Evolutionary conservation across 2,797 vertebrate genomes (phyloP).

Genomic region (Trematomus bernacchii): DNA sequence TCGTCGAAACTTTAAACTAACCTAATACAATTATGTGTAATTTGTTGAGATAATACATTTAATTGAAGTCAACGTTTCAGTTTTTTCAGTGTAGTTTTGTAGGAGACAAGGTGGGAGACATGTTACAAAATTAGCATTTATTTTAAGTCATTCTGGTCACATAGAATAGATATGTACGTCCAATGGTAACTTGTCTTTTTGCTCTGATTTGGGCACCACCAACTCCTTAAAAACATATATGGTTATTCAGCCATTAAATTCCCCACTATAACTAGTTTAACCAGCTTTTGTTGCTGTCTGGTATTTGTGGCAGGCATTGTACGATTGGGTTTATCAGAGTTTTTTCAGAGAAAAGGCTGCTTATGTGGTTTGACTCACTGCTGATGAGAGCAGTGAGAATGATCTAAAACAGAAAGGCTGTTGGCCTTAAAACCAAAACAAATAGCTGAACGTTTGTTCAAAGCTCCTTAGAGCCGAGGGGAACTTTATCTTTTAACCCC

Average conservation of each 20-base stretch:
- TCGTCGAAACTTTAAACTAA: no score
- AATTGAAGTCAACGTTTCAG: no score
- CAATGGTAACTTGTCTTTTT: neutral
- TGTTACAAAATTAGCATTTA: neutral
- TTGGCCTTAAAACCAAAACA: neutral
- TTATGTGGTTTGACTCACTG: neutral
- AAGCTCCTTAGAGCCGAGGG: neutral
- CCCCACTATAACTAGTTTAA: neutral
- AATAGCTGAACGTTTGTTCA: neutral
- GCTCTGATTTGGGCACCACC: neutral
- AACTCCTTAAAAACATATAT: neutral
- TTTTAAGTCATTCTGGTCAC: neutral
- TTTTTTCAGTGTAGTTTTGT: neutral
- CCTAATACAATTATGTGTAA: no score
- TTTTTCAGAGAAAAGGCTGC: slow-evolving; percentile 10
- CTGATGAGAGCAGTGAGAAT: slow-evolving; percentile 6
- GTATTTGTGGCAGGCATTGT: neutral
- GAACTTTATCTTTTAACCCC: neutral
- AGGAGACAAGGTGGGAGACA: neutral
- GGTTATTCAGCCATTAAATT: neutral
- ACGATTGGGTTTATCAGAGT: neutral
- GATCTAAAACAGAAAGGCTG: neutral
- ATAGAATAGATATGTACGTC: neutral
- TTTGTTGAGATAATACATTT: no score
- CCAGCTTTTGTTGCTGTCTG: neutral